Evolutionary conservation across 2,888 invertebrate genomes (phyloP), one percentile per base, ranked within the genome.

Genomic region (Melitaea athalia): DNA sequence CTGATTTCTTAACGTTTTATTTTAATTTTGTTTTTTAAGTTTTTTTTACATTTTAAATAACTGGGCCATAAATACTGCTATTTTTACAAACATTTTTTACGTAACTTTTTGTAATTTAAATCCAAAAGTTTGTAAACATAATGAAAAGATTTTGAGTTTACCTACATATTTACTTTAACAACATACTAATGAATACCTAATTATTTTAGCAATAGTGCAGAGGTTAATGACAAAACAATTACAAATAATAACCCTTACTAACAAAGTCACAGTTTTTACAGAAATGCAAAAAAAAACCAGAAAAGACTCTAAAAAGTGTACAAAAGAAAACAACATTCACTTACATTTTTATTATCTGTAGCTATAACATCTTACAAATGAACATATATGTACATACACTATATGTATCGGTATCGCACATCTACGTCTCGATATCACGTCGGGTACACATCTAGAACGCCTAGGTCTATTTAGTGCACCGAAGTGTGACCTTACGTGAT

Each of bases 401-500:
- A 43, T 43, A 11, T 49, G n/a, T 14, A 49, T 49, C 47, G 0
- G 6, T n/a, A 14, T 6, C 14, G 5, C 47, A 14, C 47, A 49
- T 43, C 42, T 55, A 59, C 42, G 31, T 64, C 45, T 47, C 31
- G 45, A 60, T 45, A 14, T 6, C 73, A 72, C 73, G 72, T 72
- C 68, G 71, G 31, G 59, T 45, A 64, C 68, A 66, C 68, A 73
- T 73, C 64, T 65, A 67, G 69, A 60, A 66, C 65, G 64, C 69
- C 60, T 74, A 69, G 69, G 62, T 72, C 62, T 67, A 74, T 75
- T 74, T 72, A 74, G 73, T 72, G 72, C 72, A 75, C 33, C 69
- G 64, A 66, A 73, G 73, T 74, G 74, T 75, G 67, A 72, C 74
- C 72, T 66, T 76, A 79, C 78, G 77, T 78, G 77, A 61, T 69